A percentile compares a stretch with the other conserved stretches of the same genome.
Conservation (phyloP, 2,888 invertebrate genomes). For the Stratiomys singularior region DNA sequence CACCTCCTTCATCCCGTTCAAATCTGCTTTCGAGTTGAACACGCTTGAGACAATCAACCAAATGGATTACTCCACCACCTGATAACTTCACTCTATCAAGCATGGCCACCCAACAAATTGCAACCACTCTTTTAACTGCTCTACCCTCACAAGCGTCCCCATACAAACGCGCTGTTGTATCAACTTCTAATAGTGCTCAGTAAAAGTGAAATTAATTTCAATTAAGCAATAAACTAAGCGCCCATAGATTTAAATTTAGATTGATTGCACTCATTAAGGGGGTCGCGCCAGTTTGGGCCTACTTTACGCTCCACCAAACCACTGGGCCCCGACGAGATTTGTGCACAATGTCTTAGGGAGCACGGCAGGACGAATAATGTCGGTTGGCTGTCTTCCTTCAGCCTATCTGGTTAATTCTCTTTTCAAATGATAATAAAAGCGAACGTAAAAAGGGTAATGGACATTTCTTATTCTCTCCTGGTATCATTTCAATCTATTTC, state of each 20-base stretch:
- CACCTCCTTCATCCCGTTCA: too few species aligned
- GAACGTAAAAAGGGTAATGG: slow-evolving; percentile 23
- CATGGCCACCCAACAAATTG: not conserved
- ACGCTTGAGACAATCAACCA: not conserved
- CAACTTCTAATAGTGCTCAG: slow-evolving; percentile 32
- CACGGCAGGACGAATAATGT: not conserved
- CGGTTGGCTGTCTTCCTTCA: not conserved
- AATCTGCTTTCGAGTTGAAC: too few species aligned
- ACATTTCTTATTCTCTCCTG: not conserved
- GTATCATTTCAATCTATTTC: slow-evolving; percentile 32
- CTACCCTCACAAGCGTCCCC: not conserved
- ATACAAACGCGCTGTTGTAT: not conserved
- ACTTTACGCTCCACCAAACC: not conserved
- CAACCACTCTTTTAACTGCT: not conserved
- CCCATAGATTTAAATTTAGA: slow-evolving; percentile 45
- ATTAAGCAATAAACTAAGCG: slow-evolving; percentile 46
- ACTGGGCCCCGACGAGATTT: not conserved
- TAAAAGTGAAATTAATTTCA: slow-evolving; percentile 46
- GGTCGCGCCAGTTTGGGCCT: not conserved
- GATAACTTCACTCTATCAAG: too few species aligned
- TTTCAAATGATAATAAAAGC: slow-evolving; percentile 8
- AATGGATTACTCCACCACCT: not conserved
- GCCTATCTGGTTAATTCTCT: not conserved
- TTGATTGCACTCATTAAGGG: slow-evolving; percentile 43
- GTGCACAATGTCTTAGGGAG: not conserved